Evolutionary conservation across 2,797 vertebrate species (phyloP).

Genomic region (Buceros bicornis): DNA sequence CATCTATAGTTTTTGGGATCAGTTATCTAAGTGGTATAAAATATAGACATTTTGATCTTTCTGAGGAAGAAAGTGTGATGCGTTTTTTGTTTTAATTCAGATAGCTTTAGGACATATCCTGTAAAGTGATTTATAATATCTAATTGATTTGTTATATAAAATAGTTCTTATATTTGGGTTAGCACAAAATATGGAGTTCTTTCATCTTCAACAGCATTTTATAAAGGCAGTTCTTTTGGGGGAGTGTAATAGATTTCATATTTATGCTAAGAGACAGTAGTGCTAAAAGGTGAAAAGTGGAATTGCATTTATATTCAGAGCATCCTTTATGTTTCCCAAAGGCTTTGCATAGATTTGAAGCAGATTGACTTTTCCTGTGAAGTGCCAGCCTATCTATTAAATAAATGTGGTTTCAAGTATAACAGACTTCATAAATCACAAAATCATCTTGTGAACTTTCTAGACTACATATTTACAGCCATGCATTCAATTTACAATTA

Average conservation of each 20-base stretch:
- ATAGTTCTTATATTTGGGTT: slow-evolving; percentile 18
- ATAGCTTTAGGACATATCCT: background rate
- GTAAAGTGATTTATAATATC: background rate
- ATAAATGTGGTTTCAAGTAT: slow-evolving; percentile 77
- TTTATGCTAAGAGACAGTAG: slow-evolving; percentile 63
- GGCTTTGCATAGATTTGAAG: slow-evolving; percentile 76
- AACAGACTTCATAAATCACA: slow-evolving; percentile 78
- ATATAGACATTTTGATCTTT: background rate
- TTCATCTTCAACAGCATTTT: slow-evolving; percentile 16
- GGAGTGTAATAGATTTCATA: slow-evolving; percentile 6
- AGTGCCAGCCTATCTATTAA: slow-evolving; percentile 80
- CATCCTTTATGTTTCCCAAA: slow-evolving; percentile 60
- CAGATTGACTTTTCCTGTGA: slow-evolving; percentile 70
- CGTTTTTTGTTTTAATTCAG: background rate
- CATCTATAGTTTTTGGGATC: background rate
- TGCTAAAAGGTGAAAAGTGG: slow-evolving; percentile 70
- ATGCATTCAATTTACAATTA: slow-evolving; percentile 47
- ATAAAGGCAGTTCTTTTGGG: background rate
- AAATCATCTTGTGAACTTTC: slow-evolving; percentile 74
- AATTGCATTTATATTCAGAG: slow-evolving; percentile 69
- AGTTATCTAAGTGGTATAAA: background rate
- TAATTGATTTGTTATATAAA: slow-evolving; percentile 47
- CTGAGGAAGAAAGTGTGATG: background rate
- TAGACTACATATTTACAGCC: slow-evolving; percentile 39
- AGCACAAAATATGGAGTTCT: background rate